Evolutionary conservation across 2,113 vertebrate species (phyloP).

Genomic region (Corvus moneduloides): DNA sequence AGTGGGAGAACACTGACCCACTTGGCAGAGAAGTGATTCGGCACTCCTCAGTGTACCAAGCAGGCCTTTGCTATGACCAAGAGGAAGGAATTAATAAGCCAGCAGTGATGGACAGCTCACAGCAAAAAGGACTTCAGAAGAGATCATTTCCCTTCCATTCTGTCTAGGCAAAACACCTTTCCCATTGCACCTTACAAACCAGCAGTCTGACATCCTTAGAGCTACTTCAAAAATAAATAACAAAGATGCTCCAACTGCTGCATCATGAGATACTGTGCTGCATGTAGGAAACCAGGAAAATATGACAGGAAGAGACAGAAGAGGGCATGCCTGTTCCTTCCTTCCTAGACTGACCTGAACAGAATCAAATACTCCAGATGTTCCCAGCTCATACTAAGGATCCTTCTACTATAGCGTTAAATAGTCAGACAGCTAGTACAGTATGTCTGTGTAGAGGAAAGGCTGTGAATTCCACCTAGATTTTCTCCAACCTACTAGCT

Average conservation of each 20-base stretch:
- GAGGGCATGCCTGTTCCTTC: neutral
- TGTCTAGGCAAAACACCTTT: neutral
- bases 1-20: neutral
- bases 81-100: neutral
- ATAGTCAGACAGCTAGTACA: neutral
- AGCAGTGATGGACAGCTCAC: neutral
- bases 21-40: neutral
- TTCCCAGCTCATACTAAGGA: neutral
- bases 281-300: neutral
- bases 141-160: slow-evolving; percentile 41
- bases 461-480: neutral
- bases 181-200: neutral
- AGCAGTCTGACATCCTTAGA: neutral
- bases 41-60: neutral
- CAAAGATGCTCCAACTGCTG: neutral
- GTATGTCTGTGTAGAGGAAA: neutral
- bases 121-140: neutral
- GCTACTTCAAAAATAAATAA: neutral
- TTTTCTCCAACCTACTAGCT: neutral
- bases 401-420: neutral
- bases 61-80: neutral
- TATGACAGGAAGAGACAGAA: neutral
- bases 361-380: neutral
- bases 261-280: neutral
- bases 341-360: neutral